These are phyloP conservation scores for Apis cerana DNA, from an alignment of 1,140 invertebrate genomes.

Conservation along the genomic window DNA sequence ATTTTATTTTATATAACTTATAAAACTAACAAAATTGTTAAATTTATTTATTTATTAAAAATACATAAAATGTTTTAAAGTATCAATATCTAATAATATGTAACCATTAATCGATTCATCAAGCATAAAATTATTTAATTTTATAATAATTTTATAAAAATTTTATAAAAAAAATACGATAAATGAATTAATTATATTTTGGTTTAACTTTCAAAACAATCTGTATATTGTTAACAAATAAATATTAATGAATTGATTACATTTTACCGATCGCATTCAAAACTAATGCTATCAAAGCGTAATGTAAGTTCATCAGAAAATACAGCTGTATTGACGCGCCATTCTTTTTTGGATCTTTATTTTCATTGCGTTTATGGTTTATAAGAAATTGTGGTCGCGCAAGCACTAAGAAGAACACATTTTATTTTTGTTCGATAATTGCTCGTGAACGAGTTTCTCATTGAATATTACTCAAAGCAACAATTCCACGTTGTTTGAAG, in stretches of 20 bases:
- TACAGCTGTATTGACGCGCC: conserved; percentile 21
- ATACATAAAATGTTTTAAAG: too few species aligned
- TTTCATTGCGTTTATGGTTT: conserved; percentile 14
- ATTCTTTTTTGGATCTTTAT: conserved; percentile 21
- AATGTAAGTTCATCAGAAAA: background rate
- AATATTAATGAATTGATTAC: conserved; percentile 34
- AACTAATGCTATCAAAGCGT: conserved; percentile 39
- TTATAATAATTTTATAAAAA: too few species aligned
- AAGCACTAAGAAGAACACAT: too few species aligned
- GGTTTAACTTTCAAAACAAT: background rate
- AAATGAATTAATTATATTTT: conserved; percentile 30
- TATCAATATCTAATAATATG: too few species aligned
- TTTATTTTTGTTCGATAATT: background rate
- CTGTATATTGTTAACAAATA: conserved; percentile 40
- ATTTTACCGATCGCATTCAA: conserved; percentile 40
- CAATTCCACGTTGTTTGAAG: background rate
- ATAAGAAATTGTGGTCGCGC: too few species aligned
- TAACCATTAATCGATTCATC: background rate
- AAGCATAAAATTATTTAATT: background rate
- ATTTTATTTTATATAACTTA: too few species aligned
- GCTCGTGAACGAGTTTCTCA: background rate
- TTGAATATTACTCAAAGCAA: background rate
- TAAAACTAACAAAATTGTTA: too few species aligned
- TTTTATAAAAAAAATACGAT: background rate
- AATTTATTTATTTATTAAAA: too few species aligned